phyloP scores from a whole-genome alignment of 2,797 vertebrate genomes.

The Poeciliopsis turneri region DNA sequence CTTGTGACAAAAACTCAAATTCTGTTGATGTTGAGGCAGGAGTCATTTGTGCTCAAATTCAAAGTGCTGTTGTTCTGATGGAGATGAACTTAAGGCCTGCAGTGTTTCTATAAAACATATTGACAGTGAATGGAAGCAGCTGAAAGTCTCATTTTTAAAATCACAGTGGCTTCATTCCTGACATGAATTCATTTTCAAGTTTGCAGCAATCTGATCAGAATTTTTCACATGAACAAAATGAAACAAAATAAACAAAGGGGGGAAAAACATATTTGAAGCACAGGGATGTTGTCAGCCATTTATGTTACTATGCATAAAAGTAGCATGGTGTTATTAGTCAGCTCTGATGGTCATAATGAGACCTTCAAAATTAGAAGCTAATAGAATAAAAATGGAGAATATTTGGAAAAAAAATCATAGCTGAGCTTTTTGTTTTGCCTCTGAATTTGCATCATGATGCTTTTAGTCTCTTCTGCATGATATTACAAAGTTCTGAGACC shows the following conservation, averaged over 20 bases:
- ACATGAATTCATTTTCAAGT: neutral
- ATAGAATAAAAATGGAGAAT: slow-evolving; percentile 8
- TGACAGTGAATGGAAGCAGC: neutral
- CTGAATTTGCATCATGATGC: slow-evolving; percentile 58
- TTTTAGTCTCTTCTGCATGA: slow-evolving; percentile 49
- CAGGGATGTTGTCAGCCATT: neutral
- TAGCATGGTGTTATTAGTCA: slow-evolving; percentile 24
- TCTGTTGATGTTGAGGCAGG: neutral
- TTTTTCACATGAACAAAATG: neutral
- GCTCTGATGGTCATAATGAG: slow-evolving; percentile 25
- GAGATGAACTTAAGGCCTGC: neutral
- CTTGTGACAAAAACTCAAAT: neutral
- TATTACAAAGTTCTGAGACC: slow-evolving; percentile 54
- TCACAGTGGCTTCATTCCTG: neutral
- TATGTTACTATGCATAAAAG: neutral
- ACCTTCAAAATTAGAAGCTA: slow-evolving; percentile 25
- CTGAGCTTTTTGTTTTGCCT: slow-evolving; percentile 36
- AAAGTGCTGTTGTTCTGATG: neutral
- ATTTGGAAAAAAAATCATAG: slow-evolving; percentile 28
- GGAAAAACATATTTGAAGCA: neutral
- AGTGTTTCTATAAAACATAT: neutral
- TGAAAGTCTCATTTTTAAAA: neutral
- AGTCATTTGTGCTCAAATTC: neutral
- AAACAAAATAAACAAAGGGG: neutral
- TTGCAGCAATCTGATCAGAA: neutral